A percentile compares a stretch with the other conserved stretches of the same genome.
Conservation (phyloP, 2,888 invertebrate species). For the Plusia festucae region DNA sequence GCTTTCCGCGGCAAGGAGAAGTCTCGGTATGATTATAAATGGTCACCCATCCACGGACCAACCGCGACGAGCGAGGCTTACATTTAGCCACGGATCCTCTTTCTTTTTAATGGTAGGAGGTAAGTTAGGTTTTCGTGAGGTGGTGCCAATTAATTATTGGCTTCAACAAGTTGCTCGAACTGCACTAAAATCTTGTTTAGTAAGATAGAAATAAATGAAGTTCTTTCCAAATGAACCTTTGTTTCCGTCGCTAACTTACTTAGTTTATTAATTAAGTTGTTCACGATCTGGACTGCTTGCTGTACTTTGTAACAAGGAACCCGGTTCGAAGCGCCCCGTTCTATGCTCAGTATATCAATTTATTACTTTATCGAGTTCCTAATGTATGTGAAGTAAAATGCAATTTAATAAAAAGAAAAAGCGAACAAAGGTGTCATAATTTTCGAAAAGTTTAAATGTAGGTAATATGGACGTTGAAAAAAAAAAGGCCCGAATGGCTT, state of each 20-base stretch:
- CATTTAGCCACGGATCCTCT: too few species aligned
- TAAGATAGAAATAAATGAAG: slow-evolving; percentile 42
- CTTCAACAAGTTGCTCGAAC: slow-evolving; percentile 32
- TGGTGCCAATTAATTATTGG: slow-evolving; percentile 10
- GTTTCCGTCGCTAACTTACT: slow-evolving; percentile 48
- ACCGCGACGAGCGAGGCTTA: too few species aligned
- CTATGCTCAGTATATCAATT: slow-evolving; percentile 1
- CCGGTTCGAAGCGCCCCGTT: slow-evolving; percentile 15
- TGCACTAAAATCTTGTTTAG: slow-evolving; percentile 34
- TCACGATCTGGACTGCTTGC: slow-evolving; percentile 38
- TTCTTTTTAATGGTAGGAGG: too few species aligned
- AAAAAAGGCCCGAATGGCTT: too few species aligned
- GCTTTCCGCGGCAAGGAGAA: too few species aligned
- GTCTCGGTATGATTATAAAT: too few species aligned
- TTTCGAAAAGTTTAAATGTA: too few species aligned
- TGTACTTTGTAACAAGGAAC: slow-evolving; percentile 23
- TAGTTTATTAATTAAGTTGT: slow-evolving; percentile 57
- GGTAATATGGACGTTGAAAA: too few species aligned
- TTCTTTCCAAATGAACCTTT: slow-evolving; percentile 51
- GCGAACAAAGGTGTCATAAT: too few species aligned
- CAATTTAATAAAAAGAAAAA: neutral
- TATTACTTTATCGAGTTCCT: neutral
- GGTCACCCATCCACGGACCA: too few species aligned
- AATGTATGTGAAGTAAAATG: neutral
- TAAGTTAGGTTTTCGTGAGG: too few species aligned